These are phyloP conservation scores for Dryomyza anilis DNA, from an alignment of 2,888 invertebrate genomes.

Conservation along the genomic window DNA sequence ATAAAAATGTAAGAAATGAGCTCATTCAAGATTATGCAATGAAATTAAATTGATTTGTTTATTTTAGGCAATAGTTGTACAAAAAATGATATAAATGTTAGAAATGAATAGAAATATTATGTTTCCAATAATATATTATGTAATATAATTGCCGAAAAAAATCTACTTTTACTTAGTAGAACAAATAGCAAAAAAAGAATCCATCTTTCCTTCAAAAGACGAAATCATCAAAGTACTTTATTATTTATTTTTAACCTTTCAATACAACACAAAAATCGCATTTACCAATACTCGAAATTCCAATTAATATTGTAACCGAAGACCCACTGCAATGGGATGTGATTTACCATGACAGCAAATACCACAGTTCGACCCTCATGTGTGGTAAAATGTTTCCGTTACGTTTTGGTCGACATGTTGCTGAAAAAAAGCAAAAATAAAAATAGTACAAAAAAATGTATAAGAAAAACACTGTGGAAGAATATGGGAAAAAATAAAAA, in stretches of 20 bases:
- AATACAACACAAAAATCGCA: constrained; percentile 15
- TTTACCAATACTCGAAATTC: constrained; percentile 9
- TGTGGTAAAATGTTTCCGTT: constrained; percentile 5
- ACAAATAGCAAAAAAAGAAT: not conserved
- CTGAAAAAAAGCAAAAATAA: not conserved
- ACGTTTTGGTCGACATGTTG: not conserved
- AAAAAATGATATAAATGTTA: not conserved
- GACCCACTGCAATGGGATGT: constrained; percentile 9
- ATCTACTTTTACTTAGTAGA: not conserved
- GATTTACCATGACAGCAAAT: not conserved
- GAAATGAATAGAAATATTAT: not conserved
- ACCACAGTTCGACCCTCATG: not conserved
- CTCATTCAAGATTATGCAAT: not conserved
- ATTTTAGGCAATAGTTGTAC: not conserved
- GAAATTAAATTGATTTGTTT: not conserved
- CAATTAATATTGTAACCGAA: constrained; percentile 15
- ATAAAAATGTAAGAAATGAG: not conserved
- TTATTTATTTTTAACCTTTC: no score
- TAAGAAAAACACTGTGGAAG: not conserved
- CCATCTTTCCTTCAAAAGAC: not conserved
- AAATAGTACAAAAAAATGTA: constrained; percentile 9
- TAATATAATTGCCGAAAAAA: not conserved
- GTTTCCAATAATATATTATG: not conserved
- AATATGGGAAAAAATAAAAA: not conserved
- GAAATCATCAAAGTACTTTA: no score